Percentiles rank a stretch among this genome's conserved stretches.
These are phyloP conservation scores for Mesopsocus fuscifrons DNA, from an alignment of 2,888 invertebrate genomes.

Conservation along the genomic window DNA sequence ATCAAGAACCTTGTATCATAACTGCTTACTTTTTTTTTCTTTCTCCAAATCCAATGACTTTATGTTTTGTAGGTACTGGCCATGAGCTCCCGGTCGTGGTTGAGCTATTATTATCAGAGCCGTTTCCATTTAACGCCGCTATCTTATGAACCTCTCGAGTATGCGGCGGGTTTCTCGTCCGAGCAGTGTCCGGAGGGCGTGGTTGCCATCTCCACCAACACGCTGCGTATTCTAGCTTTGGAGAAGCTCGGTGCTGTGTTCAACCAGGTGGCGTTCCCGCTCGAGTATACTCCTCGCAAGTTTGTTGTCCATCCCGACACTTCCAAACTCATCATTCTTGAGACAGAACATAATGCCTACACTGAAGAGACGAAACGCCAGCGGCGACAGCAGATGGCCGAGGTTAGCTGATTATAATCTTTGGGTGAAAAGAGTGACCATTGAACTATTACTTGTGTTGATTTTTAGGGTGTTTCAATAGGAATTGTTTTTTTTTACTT, in stretches of 20 bases:
- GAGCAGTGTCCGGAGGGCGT: constrained; percentile 99
- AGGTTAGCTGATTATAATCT: no score
- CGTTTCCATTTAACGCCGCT: constrained; percentile 87
- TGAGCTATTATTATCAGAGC: constrained; percentile 96
- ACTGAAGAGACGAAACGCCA: constrained; percentile 92
- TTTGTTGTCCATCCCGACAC: constrained; percentile 86
- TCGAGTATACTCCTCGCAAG: constrained; percentile 90
- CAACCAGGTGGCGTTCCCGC: constrained; percentile 81
- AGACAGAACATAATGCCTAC: constrained; percentile 97
- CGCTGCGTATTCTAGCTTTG: constrained; percentile 85
- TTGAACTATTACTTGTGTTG: no score
- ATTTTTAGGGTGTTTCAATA: no score
- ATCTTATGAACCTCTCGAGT: constrained; percentile 91
- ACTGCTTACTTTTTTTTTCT: constrained; percentile 10
- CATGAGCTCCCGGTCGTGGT: constrained; percentile 94
- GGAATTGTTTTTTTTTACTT: no score
- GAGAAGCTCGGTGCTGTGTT: constrained; percentile 98
- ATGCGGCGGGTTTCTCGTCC: constrained; percentile 83
- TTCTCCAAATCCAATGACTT: constrained; percentile 3
- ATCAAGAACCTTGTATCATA: no score
- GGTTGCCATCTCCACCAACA: constrained; percentile 96
- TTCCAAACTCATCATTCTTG: constrained; percentile 74
- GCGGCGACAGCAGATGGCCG: constrained; percentile 88
- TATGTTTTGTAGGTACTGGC: constrained; percentile 44
- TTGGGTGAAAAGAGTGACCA: no score